Conservation (phyloP, 2,113 vertebrate genomes). For the human region DNA sequence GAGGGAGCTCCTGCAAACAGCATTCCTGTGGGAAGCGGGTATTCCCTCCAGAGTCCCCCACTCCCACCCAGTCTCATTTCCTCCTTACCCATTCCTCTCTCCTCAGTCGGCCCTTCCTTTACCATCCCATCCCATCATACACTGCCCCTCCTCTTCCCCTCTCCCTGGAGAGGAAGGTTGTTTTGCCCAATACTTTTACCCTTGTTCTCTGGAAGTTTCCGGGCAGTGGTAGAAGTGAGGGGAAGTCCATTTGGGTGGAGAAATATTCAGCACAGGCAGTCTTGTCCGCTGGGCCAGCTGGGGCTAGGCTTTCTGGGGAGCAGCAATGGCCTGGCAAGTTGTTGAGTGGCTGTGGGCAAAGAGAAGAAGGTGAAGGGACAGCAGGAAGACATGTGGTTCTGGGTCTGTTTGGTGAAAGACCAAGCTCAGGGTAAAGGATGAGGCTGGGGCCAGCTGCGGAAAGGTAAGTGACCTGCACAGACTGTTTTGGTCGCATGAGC, state of each 20-base stretch:
- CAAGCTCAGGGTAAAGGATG: neutral
- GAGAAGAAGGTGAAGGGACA: neutral
- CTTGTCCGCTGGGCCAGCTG: neutral
- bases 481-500: neutral
- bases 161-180: neutral
- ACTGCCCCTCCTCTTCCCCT: neutral
- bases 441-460: neutral
- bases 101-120: neutral
- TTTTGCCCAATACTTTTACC: neutral
- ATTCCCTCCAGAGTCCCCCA: neutral
- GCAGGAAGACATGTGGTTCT: neutral
- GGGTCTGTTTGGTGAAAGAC: neutral
- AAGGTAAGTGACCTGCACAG: neutral
- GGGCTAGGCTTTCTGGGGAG: neutral
- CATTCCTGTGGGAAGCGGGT: neutral
- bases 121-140: accelerated
- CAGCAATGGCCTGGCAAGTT: neutral
- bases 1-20: neutral
- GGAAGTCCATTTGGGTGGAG: neutral
- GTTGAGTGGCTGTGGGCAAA: neutral
- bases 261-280: neutral
- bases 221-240: neutral
- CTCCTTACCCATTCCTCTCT: neutral
- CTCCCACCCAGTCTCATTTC: neutral
- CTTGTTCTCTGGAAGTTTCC: neutral